Base-by-base conservation (phyloP, 2,888 invertebrate species). In the Saturnia japonica region DNA sequence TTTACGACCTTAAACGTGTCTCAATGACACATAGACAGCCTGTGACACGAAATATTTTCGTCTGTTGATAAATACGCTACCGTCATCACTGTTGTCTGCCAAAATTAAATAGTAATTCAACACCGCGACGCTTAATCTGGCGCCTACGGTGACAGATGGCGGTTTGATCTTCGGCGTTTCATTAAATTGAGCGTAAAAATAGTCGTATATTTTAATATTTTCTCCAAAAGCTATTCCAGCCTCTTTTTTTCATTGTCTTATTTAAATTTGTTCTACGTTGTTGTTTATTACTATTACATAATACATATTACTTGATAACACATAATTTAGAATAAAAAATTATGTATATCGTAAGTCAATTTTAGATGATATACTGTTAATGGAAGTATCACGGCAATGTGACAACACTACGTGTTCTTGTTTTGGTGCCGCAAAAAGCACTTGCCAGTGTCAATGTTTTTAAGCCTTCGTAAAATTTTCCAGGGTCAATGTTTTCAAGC, bases 81-180 rank as follows among this genome's bases (percentile, higher is more conserved):
- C 34, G 34, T 25, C 57, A 40, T 64, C 40, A n/a, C 8, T 22
- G 40, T n/a, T 40, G 64, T 64, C 64, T 40, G 64, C 64, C 64
- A 64, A 64, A 60, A 60, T 60, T 60, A 60, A 60, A 64, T 40
- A 64, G 64, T 64, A 64, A 64, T 64, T 64, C n/a, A 64, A 40
- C 19, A 64, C 64, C n/a, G 40, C 40, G 64, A 64, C 34, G 64
- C n/a, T 64, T 64, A 34, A 64, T 64, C 64, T 64, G 64, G 64
- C 64, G 64, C 64, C 64, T 64, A 40, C 64, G 64, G 40, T 40
- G 64, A 64, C 64, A 64, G 19, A 34, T n/a, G 64, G 40, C 40
- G 76, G 76, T 80, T 60, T 28, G 57, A 76, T 73, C 72, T 69
- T 40, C 51, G 70, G 60, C 68, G 72, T 78, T 74, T 77, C 76